Evolutionary conservation across 2,797 vertebrate species (phyloP).

Genomic region (Luscinia luscinia): DNA sequence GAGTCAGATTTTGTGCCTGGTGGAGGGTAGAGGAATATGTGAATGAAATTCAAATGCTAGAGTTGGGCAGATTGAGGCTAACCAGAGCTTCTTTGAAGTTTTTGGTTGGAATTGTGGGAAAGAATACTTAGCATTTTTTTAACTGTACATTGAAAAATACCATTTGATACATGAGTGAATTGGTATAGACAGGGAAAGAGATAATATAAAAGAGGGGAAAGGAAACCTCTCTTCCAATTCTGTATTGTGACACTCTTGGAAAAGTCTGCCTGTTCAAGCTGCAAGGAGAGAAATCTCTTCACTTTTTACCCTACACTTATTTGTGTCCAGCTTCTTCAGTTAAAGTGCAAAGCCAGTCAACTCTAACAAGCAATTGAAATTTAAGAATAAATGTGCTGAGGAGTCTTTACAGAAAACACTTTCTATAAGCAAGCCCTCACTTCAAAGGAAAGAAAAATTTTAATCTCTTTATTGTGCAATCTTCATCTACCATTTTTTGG

Average conservation of each 20-base stretch:
- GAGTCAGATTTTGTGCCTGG: neutral
- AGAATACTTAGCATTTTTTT: neutral
- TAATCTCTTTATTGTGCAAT: neutral
- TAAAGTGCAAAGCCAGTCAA: neutral
- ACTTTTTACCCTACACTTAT: neutral
- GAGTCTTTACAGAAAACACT: neutral
- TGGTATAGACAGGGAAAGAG: neutral
- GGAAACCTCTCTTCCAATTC: neutral
- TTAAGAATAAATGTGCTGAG: neutral
- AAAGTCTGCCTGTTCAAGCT: neutral
- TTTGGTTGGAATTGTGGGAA: neutral
- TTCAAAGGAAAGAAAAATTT: neutral
- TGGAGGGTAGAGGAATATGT: neutral
- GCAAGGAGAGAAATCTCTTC: neutral
- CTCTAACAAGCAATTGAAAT: neutral
- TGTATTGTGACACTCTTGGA: neutral
- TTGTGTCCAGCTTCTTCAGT: neutral
- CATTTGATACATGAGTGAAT: neutral
- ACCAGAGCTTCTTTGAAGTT: neutral
- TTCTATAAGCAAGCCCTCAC: neutral
- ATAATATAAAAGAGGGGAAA: neutral
- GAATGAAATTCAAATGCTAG: neutral
- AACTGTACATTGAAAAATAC: neutral
- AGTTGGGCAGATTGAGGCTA: neutral
- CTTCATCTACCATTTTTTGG: neutral